Conservation (phyloP, 53 echinoderm and acorn worm species). For the Pentamera pediparva region DNA sequence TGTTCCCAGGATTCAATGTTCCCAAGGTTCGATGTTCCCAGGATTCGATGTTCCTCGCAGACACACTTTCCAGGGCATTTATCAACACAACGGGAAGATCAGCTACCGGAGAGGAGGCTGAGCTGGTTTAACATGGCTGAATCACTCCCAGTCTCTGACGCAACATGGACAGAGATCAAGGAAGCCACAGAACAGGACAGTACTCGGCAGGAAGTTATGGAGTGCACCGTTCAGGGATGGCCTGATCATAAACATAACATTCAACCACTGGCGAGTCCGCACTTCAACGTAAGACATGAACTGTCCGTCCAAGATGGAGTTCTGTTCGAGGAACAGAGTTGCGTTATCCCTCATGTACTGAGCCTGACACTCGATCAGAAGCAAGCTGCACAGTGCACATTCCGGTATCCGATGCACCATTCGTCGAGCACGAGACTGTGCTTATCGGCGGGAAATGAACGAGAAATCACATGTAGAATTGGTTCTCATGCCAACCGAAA, state of each 20-base stretch:
- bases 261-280: slow-evolving; percentile 10
- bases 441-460: slow-evolving; percentile 46
- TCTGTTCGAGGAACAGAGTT: slow-evolving; percentile 17
- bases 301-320: slow-evolving; percentile 34
- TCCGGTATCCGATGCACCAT: slow-evolving; percentile 51
- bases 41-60: slow-evolving; percentile 46
- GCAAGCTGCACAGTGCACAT: slow-evolving; percentile 55
- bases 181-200: not conserved
- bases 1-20: too few relatives aligned
- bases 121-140: slow-evolving; percentile 36
- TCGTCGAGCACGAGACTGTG: slow-evolving; percentile 48
- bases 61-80: slow-evolving; percentile 48
- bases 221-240: slow-evolving; percentile 43
- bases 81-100: slow-evolving; percentile 1
- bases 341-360: slow-evolving; percentile 38
- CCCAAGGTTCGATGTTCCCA: too few relatives aligned
- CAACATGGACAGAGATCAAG: not conserved
- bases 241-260: slow-evolving; percentile 32
- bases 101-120: slow-evolving; percentile 10
- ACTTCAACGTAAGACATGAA: slow-evolving; percentile 41
- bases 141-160: not conserved
- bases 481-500: slow-evolving; percentile 8
- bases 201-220: slow-evolving; percentile 23
- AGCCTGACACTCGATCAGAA: slow-evolving; percentile 39
- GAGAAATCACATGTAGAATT: slow-evolving; percentile 43